Base-by-base conservation (phyloP, 2,113 vertebrate genomes). In the Cryptotis parvus region DNA sequence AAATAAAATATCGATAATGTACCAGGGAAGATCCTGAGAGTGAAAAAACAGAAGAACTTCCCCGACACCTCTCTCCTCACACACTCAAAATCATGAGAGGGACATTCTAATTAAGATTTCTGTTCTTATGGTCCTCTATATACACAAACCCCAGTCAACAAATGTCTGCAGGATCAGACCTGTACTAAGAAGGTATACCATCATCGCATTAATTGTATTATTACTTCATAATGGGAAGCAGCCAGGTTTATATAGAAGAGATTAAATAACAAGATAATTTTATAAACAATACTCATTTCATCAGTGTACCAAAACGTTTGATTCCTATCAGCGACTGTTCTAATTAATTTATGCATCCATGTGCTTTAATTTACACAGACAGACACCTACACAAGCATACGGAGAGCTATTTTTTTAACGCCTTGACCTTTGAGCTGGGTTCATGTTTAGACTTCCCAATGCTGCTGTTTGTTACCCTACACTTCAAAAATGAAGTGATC, bases 231-330 rank as follows among this genome's bases (percentile, higher is more conserved):
- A 94, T 87, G n/a, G 49, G 87, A 94, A 95, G 70, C 81, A 69
- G 95, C 96, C 74, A 97, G 79, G 66, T 96, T 93, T 97, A 95
- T 26, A 87, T 31, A 95, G 96, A 92, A 91, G 87, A 96, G 94
- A 97, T 95, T 95, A 95, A 96, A 95, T 96, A 95, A 95, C 92
- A 97, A 94, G 94, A 96, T 96, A 95, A 94, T 89, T 80, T 91
- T 95, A 95, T 90, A 96, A 96, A 97, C 92, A 96, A 97, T 92
- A 33, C 93, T 91, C 63, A 93, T 96, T 97, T 97, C 89, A 94
- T 95, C 92, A 84, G 93, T 49, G 26, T 10, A 96, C 66, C 94
- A 97, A 97, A 93, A 78, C 89, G 33, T 84, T 90, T 87, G 89
- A 87, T 97, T 95, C 95, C 93, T 83, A 94, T 76, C 55, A 89